Evolutionary conservation across 2,113 vertebrate genomes (phyloP).

Genomic region (Chaetodon trifascialis): DNA sequence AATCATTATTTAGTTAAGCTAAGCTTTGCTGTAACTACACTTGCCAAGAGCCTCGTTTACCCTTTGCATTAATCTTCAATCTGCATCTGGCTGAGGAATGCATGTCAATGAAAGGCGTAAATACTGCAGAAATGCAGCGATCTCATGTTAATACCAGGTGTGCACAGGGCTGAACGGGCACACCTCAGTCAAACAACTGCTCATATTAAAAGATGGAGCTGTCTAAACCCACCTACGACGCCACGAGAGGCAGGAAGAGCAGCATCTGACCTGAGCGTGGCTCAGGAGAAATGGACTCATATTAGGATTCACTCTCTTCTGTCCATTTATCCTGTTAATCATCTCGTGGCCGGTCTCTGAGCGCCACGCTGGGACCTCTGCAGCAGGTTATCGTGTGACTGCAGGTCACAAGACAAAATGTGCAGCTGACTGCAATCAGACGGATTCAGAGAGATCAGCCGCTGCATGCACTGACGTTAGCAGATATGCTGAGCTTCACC

Average conservation of each 20-base stretch:
- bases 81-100: background rate
- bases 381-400: constrained; percentile 1
- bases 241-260: background rate
- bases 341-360: background rate
- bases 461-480: background rate
- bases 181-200: background rate
- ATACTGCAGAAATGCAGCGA: background rate
- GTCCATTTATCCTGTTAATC: background rate
- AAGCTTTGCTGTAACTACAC: background rate
- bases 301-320: background rate
- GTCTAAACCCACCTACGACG: background rate
- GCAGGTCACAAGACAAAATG: background rate
- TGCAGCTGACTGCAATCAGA: background rate
- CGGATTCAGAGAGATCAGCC: background rate
- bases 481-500: background rate
- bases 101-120: too few relatives aligned
- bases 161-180: background rate
- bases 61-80: background rate
- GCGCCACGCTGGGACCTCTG: background rate
- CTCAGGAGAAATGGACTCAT: background rate
- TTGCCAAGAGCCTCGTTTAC: background rate
- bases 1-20: background rate
- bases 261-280: background rate
- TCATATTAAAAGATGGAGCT: background rate
- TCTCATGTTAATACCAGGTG: background rate